These are phyloP conservation scores for Drosophila seguyi DNA, from an alignment of 1,140 invertebrate genomes.

Conservation along the genomic window DNA sequence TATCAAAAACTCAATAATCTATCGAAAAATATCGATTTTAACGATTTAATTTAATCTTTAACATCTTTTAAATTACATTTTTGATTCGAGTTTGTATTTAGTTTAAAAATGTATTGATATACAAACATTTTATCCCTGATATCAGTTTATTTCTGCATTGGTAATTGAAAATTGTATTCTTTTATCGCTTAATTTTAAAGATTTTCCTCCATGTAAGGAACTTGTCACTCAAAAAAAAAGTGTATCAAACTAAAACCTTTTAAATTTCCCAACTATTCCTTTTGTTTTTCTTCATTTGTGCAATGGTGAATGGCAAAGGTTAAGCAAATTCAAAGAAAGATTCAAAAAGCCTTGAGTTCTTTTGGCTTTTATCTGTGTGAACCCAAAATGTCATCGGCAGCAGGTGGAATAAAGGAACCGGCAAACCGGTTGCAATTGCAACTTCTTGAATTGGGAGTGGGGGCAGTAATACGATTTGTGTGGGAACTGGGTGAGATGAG, in stretches of 20 bases:
- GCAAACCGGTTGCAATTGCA: slow-evolving; percentile 36
- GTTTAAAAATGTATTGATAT: background rate
- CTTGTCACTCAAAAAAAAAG: background rate
- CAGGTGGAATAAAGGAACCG: slow-evolving; percentile 41
- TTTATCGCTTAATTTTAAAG: no score
- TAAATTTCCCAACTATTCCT: slow-evolving; percentile 1
- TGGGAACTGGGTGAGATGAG: slow-evolving; percentile 34
- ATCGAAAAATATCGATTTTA: no score
- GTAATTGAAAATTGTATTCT: no score
- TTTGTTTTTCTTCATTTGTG: background rate
- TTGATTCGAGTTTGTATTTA: no score
- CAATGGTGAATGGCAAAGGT: slow-evolving; percentile 35
- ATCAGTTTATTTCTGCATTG: no score
- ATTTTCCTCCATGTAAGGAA: background rate
- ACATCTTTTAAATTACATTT: no score
- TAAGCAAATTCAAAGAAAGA: slow-evolving; percentile 26
- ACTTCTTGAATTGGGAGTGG: slow-evolving; percentile 32
- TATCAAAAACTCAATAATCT: no score
- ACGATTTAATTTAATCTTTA: no score
- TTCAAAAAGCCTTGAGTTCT: slow-evolving; percentile 50
- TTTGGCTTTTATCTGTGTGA: slow-evolving; percentile 31
- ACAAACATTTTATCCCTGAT: background rate
- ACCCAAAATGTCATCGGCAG: slow-evolving; percentile 44
- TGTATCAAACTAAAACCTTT: background rate
- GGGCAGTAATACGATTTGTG: slow-evolving; percentile 24